Conservation (phyloP, 2,113 vertebrate species). For the Corythornis madagascariensis region DNA sequence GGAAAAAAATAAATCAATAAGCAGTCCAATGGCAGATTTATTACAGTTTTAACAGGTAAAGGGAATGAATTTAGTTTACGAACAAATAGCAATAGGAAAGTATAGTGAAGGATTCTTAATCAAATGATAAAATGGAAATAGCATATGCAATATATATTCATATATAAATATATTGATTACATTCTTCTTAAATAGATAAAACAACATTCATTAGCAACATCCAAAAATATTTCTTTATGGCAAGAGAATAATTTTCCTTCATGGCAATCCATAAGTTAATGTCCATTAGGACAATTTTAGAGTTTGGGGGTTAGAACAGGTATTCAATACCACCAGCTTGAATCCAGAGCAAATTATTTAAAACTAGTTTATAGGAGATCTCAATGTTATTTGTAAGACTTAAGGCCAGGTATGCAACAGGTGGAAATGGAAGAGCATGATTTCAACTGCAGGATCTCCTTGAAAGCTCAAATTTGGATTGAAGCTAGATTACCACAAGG, state of each 20-base stretch:
- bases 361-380: not conserved
- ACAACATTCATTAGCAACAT: conserved; percentile 40
- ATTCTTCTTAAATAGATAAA: conserved; percentile 52
- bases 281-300: not conserved
- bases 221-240: not conserved
- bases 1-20: not conserved
- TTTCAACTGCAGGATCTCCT: not conserved
- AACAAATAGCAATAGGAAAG: conserved; percentile 26
- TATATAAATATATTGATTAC: conserved; percentile 46
- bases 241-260: not conserved
- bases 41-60: conserved; percentile 48
- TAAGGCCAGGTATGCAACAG: not conserved
- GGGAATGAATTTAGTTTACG: not conserved
- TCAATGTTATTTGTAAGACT: not conserved
- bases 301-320: not conserved
- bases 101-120: not conserved
- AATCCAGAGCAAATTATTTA: not conserved
- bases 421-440: not conserved
- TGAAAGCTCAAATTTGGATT: not conserved
- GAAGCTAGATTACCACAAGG: conserved; percentile 8
- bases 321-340: not conserved
- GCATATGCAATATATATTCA: not conserved
- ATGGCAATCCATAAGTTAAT: not conserved
- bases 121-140: conserved; percentile 22
- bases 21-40: conserved; percentile 11